Base-by-base conservation (phyloP, 2,888 invertebrate genomes). In the Pherbina coryleti region DNA sequence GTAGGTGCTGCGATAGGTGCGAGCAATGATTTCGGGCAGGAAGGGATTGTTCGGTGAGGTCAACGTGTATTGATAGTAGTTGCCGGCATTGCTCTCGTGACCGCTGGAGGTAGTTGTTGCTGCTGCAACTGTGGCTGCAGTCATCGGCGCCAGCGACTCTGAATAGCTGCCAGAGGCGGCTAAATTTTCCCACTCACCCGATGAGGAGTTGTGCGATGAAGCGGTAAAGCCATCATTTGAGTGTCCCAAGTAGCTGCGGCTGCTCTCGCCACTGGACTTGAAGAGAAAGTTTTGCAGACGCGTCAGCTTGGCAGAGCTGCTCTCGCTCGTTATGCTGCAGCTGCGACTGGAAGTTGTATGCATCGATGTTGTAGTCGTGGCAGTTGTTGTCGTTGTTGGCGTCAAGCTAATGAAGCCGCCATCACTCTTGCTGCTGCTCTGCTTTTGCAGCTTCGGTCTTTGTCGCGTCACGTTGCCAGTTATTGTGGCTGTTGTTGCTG, bases 21-120 rank as follows among this genome's bases (percentile, higher is more conserved):
- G 85, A 8, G 89, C 89, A 5, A 88, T 89, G 17, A 89, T 89
- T 83, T 89, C 89, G 49, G 89, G 89, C 70, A 89, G 79, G 78
- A 89, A 89, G 1, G 89, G 89, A 85, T 89, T 89, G 80, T 88
- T 89, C 11, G 89, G 89, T 1, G 89, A 89, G 9, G 89, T 88
- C 31, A 89, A 80, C 11, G 87, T 88, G 60, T 88, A 89, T 74
- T 89, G 88, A 76, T 88, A 89, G 75, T 88, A 88, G 55, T 85
- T 83, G 5, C 85, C 85, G 0, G 81, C 78, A 8, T 81, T 73
- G 7, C 81, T 70, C 5, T 57, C 79, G 73, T 71, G 51, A 53
- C 51, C 34, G 22, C 53, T n/a, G 74, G 5, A 53, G 25, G 37
- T 9, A 14, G 67, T 22, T 25, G 69, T 70, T 34, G 76, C 25